A percentile compares a stretch with the other conserved stretches of the same genome.
Conservation (phyloP, 2,797 vertebrate species). For the Chelmon rostratus region DNA sequence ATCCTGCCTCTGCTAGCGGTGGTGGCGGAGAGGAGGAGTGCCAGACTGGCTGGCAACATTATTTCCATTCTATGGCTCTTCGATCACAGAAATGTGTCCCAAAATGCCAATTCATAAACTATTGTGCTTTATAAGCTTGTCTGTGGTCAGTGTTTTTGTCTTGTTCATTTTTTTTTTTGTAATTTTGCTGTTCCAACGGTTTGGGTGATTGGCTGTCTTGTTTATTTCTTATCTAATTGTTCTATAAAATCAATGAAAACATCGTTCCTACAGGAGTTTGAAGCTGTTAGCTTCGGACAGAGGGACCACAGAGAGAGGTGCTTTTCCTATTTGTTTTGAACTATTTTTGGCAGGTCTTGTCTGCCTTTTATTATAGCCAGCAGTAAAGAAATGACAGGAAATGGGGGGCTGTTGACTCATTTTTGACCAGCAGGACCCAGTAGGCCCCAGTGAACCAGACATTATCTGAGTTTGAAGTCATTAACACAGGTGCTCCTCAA, state of each 20-base stretch:
- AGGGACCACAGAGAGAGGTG: neutral
- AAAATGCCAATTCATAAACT: slow-evolving; percentile 25
- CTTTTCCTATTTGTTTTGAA: neutral
- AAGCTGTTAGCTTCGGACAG: neutral
- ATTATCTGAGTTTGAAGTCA: no score
- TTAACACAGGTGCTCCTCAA: no score
- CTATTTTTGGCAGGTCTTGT: neutral
- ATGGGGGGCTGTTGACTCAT: neutral
- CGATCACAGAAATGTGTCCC: slow-evolving; percentile 3
- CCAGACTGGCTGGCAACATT: slow-evolving; percentile 40
- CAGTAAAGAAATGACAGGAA: neutral
- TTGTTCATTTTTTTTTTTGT: neutral
- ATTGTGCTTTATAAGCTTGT: neutral
- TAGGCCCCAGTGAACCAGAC: no score
- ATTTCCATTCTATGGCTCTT: slow-evolving; percentile 6
- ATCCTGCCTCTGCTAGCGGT: slow-evolving; percentile 28
- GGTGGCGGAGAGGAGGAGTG: slow-evolving; percentile 13
- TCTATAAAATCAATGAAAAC: neutral
- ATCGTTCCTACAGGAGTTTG: neutral
- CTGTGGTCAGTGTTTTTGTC: neutral
- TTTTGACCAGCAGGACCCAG: no score
- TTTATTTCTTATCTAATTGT: neutral
- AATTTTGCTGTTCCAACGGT: neutral
- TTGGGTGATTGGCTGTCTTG: neutral
- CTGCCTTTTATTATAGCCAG: neutral